phyloP scores from a whole-genome alignment of 2,888 invertebrate species.

The Perdita meconis region DNA sequence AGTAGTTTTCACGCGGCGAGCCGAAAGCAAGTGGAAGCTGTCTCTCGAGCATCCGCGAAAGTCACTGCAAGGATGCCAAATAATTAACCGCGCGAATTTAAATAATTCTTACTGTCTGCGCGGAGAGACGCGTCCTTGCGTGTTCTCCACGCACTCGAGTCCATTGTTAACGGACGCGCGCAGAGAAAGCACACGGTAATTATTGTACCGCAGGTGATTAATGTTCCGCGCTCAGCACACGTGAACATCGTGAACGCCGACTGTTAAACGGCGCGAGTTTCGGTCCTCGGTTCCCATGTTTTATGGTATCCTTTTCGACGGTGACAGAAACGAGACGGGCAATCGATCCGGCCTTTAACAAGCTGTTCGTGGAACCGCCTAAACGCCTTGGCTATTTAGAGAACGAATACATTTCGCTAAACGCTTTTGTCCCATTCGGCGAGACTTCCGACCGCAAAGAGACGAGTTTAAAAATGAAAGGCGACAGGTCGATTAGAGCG shows the following conservation, averaged over 20 bases:
- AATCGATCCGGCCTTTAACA: too few relatives aligned
- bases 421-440: background rate
- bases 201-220: constrained; percentile 61
- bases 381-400: too few relatives aligned
- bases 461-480: constrained; percentile 47
- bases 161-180: constrained; percentile 57
- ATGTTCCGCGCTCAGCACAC: constrained; percentile 9
- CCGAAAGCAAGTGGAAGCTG: constrained; percentile 22
- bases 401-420: background rate
- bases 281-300: too few relatives aligned
- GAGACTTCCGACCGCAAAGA: constrained; percentile 9
- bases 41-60: constrained; percentile 24
- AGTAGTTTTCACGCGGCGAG: constrained; percentile 37
- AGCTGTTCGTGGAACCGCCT: too few relatives aligned
- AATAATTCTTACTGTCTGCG: constrained; percentile 63
- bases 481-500: constrained; percentile 49
- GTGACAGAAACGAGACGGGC: too few relatives aligned
- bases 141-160: constrained; percentile 39
- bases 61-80: constrained; percentile 30
- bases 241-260: background rate
- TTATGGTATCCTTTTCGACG: too few relatives aligned
- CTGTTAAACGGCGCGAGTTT: background rate
- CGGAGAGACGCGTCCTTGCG: constrained; percentile 54
- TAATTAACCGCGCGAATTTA: constrained; percentile 49
- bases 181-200: constrained; percentile 65